These are phyloP conservation scores for Melanophora roralis DNA, from an alignment of 2,888 invertebrate species.

Conservation along the genomic window DNA sequence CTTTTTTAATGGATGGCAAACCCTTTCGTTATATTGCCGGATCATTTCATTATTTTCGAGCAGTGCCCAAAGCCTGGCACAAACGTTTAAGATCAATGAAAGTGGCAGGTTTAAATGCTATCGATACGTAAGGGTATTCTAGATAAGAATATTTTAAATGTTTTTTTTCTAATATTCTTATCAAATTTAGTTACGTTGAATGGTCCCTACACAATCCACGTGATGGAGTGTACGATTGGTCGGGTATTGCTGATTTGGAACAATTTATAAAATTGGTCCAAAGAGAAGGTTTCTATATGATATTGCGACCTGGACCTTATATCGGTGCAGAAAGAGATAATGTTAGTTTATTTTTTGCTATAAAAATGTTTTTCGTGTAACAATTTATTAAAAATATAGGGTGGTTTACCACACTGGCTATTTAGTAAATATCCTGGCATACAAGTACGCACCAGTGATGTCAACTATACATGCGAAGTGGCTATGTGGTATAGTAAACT, in stretches of 20 bases:
- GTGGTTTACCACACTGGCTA: slow-evolving; percentile 88
- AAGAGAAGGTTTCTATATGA: slow-evolving; percentile 86
- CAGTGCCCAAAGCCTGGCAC: slow-evolving; percentile 87
- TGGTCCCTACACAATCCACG: slow-evolving; percentile 92
- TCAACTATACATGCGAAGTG: slow-evolving; percentile 79
- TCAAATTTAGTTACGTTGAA: slow-evolving; percentile 84
- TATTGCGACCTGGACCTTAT: slow-evolving; percentile 92
- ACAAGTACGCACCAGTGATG: slow-evolving; percentile 81
- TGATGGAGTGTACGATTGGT: slow-evolving; percentile 82
- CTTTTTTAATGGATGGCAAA: slow-evolving; percentile 84
- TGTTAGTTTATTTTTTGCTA: slow-evolving; percentile 75
- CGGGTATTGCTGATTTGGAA: slow-evolving; percentile 83
- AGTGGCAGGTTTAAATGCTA: slow-evolving; percentile 90
- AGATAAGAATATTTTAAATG: not conserved
- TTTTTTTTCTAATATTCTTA: not conserved
- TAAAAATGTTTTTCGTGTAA: too few species aligned
- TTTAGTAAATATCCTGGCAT: slow-evolving; percentile 80
- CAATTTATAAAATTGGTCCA: slow-evolving; percentile 85
- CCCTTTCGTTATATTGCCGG: slow-evolving; percentile 86
- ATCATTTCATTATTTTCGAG: slow-evolving; percentile 91
- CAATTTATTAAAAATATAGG: slow-evolving; percentile 78
- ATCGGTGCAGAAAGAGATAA: slow-evolving; percentile 94
- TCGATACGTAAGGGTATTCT: slow-evolving; percentile 84
- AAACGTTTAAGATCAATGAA: slow-evolving; percentile 85
- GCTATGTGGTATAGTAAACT: slow-evolving; percentile 78